Base-by-base conservation (phyloP, 2,888 invertebrate genomes). In the Mechanitis messenoides region DNA sequence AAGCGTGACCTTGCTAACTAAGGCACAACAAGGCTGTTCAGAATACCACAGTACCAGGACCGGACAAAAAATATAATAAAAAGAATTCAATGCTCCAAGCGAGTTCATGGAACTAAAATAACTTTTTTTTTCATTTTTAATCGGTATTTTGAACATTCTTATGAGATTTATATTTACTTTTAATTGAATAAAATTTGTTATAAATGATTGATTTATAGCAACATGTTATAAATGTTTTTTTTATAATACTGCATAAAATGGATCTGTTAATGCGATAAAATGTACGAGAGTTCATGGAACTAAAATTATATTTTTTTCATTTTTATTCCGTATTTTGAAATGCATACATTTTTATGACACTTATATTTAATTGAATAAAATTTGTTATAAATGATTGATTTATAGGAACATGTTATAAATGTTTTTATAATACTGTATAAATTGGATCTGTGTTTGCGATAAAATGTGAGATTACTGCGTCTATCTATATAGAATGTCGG, bases 1-100 rank as follows among this genome's bases (percentile, higher is more conserved):
- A 62, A 63, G 76, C 80, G 71, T 87, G 87, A 86, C 88, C 88
- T 80, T 78, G 81, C 83, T 85, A 86, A 86, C 85, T 88, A 88
- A 88, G 88, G 87, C 86, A 87, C 72, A 79, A 84, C 79, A 83
- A 80, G 83, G 81, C 77, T 78, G 77, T 73, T 59, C 73, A 76
- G 85, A 83, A 85, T 79, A 73, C 72, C 67, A 72, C 76, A 76
- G 74, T 74, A 76, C 82, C 81, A 85, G 87, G 84, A 85, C 83
- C 81, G 20, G 20, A 85, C 83, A 87, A 87, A 87, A 87, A 87
- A 87, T 79, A 74, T 70, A 78, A 78, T 76, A 80, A 81, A 80
- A 80, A 79, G 76, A 73, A 71, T 74, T 65, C 75, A 76, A 74
- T 81, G 83, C 79, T 81, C 76, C 75, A 76, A 79, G 77, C 77